Conservation (phyloP, 2,888 invertebrate species). For the Athetis lepigone region DNA sequence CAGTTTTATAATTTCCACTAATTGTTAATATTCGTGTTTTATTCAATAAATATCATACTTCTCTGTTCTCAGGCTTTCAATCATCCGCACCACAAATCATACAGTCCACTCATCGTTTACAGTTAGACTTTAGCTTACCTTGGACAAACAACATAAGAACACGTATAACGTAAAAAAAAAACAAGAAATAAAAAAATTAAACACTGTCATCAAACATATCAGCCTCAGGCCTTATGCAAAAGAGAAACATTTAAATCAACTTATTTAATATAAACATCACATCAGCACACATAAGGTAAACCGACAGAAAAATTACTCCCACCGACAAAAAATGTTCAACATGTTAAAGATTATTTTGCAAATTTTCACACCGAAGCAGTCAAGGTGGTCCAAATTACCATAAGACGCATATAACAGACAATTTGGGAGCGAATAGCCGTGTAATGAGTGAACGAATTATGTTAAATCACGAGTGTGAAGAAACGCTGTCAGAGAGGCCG, state of each 20-base stretch:
- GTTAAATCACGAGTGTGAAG: slow-evolving; percentile 55
- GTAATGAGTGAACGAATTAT: slow-evolving; percentile 62
- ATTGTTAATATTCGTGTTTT: too few species aligned
- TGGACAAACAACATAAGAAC: too few species aligned
- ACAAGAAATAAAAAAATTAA: not conserved
- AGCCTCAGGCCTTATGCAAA: not conserved
- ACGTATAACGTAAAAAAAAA: too few species aligned
- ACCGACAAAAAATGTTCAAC: slow-evolving; percentile 4
- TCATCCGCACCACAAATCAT: too few species aligned
- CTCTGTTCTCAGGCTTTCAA: too few species aligned
- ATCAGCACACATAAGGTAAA: slow-evolving; percentile 15
- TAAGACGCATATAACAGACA: slow-evolving; percentile 50
- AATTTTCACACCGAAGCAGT: slow-evolving; percentile 31
- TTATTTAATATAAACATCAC: slow-evolving; percentile 26
- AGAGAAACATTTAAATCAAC: slow-evolving; percentile 22
- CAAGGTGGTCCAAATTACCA: slow-evolving; percentile 65
- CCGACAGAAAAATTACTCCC: slow-evolving; percentile 25
- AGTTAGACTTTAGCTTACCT: too few species aligned
- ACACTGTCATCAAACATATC: not conserved
- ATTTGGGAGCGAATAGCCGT: slow-evolving; percentile 63
- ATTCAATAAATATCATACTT: too few species aligned
- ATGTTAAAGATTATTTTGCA: slow-evolving; percentile 44
- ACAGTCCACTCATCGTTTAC: too few species aligned
- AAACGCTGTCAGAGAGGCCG: slow-evolving; percentile 45
- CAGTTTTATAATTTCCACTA: too few species aligned